These are phyloP conservation scores for Sycophaga agraensis DNA, from an alignment of 1,140 invertebrate genomes.

Conservation along the genomic window DNA sequence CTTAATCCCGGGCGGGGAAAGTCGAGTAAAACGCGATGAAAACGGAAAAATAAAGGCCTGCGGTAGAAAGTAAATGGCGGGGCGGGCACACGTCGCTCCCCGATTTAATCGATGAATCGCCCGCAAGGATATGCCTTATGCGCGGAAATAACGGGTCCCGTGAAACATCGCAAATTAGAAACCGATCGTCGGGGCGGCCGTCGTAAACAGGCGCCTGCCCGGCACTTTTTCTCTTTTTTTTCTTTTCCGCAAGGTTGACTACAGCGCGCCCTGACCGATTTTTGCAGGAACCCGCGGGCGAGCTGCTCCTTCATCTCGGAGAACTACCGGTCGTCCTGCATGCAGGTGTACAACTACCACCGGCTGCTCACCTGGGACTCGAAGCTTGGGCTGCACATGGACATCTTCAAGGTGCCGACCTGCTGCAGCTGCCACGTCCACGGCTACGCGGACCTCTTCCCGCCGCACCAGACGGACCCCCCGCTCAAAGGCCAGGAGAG, in stretches of 20 bases:
- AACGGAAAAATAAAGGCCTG: no score
- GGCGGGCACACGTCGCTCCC: no score
- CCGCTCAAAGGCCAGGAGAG: conserved; percentile 40
- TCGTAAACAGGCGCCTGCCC: neutral
- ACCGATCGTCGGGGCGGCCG: neutral
- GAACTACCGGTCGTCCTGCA: conserved; percentile 78
- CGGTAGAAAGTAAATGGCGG: no score
- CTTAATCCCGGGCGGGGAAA: no score
- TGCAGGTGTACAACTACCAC: conserved; percentile 85
- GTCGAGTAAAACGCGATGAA: no score
- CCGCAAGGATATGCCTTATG: no score
- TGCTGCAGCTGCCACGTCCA: conserved; percentile 83
- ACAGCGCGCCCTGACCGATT: neutral
- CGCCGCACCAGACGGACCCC: conserved; percentile 57
- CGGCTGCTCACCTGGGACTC: conserved; percentile 83
- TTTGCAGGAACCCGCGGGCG: conserved; percentile 71
- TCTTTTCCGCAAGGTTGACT: neutral
- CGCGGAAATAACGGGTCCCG: no score
- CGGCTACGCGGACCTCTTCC: conserved; percentile 69
- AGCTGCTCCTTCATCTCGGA: conserved; percentile 78
- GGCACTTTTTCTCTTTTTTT: neutral
- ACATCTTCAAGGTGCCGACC: conserved; percentile 84
- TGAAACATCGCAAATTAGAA: neutral
- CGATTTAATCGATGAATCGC: no score
- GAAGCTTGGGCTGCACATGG: conserved; percentile 78